phyloP scores from a whole-genome alignment of 2,113 vertebrate species.

The Sisor rabdophorus region DNA sequence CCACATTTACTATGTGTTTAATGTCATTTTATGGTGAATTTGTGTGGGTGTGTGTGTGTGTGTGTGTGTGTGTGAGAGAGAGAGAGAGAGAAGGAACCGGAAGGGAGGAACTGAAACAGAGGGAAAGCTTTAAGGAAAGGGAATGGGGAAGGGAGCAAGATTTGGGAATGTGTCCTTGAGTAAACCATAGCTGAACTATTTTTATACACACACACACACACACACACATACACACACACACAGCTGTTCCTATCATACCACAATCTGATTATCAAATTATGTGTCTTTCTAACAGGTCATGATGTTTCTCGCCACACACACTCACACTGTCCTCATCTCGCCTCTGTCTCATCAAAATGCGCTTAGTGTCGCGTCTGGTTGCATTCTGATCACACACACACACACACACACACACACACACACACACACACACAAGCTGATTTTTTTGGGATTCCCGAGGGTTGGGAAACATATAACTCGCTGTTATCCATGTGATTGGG shows the following conservation, averaged over 20 bases:
- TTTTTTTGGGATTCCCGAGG: too few species aligned
- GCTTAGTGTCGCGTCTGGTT: constrained; percentile 39
- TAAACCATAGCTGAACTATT: constrained; percentile 31
- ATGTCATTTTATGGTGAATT: background rate
- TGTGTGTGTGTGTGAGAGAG: background rate
- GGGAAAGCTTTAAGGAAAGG: background rate
- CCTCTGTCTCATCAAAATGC: constrained; percentile 53
- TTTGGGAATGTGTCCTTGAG: constrained; percentile 27
- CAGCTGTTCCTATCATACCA: background rate
- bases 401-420: constrained; percentile 4
- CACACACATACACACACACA: too few species aligned
- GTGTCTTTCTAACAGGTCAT: background rate
- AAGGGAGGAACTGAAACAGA: constrained; percentile 3
- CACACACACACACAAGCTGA: background rate
- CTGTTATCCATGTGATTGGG: too few species aligned
- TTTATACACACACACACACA: constrained; percentile 6
- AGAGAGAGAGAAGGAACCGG: constrained; percentile 2
- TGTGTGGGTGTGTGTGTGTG: background rate
- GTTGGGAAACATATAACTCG: too few species aligned
- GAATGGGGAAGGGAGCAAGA: constrained; percentile 1
- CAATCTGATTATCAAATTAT: constrained; percentile 21
- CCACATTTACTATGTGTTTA: too few species aligned
- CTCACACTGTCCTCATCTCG: constrained; percentile 23
- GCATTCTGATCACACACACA: constrained; percentile 28
- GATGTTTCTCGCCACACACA: background rate